Percentiles rank a stretch among this genome's conserved stretches.
Conservation (phyloP, 2,797 vertebrate species). For the Todus mexicanus region DNA sequence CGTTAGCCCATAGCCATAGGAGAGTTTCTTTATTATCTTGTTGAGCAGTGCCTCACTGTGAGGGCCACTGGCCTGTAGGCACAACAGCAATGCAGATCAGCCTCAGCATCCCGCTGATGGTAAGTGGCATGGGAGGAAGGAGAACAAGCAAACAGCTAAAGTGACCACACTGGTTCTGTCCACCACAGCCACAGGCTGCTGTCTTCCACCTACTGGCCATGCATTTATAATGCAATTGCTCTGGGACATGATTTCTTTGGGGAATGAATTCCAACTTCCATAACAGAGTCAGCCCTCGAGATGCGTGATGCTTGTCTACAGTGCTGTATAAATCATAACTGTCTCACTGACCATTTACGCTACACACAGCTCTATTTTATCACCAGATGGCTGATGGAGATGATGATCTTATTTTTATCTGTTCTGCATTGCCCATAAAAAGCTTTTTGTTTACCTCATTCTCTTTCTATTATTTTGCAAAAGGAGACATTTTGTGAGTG, state of each 20-base stretch:
- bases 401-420: neutral
- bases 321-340: neutral
- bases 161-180: neutral
- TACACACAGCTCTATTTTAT: neutral
- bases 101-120: neutral
- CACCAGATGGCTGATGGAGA: neutral
- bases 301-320: neutral
- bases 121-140: neutral
- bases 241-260: neutral
- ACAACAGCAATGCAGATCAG: rapidly evolving
- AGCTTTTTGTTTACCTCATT: neutral
- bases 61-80: neutral
- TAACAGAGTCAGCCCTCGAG: neutral
- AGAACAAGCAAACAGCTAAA: neutral
- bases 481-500: neutral
- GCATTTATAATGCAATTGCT: neutral
- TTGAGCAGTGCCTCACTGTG: neutral
- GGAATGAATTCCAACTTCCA: neutral
- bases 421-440: neutral
- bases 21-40: neutral
- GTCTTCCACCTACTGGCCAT: neutral
- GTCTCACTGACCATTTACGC: neutral
- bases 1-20: neutral
- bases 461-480: neutral
- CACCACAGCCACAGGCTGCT: neutral